Evolutionary conservation across 2,797 vertebrate genomes (phyloP).

Genomic region (Lepilemur septentrionalis): DNA sequence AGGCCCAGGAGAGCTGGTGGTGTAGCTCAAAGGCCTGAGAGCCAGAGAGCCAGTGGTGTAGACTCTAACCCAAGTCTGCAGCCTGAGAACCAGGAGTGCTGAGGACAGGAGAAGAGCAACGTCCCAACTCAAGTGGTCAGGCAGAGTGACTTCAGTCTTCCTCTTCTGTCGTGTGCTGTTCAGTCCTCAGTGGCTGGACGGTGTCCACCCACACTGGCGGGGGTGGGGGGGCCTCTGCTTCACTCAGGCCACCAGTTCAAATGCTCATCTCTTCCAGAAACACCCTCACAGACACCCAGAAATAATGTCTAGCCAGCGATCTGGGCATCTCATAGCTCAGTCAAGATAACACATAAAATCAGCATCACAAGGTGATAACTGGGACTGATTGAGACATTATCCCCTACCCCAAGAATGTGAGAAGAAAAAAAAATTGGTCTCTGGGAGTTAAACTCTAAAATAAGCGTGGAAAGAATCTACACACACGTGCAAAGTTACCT

Average conservation of each 20-base stretch:
- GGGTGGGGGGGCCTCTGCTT: neutral
- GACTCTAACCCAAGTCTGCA: neutral
- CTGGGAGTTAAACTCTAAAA: neutral
- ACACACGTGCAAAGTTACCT: neutral
- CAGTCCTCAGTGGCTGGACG: neutral
- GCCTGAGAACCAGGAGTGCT: neutral
- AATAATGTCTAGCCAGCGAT: neutral
- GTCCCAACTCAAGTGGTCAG: neutral
- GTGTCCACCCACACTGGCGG: too few species aligned
- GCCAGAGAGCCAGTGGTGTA: neutral
- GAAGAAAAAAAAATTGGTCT: neutral
- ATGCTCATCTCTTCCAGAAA: neutral
- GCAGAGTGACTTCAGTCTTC: neutral
- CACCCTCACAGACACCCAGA: neutral
- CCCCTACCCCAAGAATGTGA: neutral
- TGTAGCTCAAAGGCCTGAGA: neutral
- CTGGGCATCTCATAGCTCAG: neutral
- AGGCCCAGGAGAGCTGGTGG: neutral
- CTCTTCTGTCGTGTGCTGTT: neutral
- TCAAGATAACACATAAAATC: neutral
- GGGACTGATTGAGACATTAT: neutral
- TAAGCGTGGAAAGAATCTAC: neutral
- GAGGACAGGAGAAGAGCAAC: neutral
- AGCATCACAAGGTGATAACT: neutral
- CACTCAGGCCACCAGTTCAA: neutral